phyloP scores from a whole-genome alignment of 1,140 invertebrate genomes.

The Trichomalopsis sarcophagae region DNA sequence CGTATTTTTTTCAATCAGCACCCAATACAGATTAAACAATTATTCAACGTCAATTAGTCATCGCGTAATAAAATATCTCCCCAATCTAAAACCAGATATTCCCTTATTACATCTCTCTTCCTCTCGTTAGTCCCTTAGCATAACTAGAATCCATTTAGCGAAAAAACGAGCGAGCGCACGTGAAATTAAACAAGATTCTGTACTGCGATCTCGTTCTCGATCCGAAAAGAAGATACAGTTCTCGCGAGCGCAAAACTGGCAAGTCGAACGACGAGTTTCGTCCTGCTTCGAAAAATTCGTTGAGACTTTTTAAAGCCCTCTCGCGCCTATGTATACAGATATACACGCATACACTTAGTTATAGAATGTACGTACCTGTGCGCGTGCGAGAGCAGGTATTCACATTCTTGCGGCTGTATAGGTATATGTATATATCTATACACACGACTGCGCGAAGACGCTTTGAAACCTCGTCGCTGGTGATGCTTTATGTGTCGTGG shows the following conservation, averaged over 20 bases:
- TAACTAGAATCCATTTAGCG: background rate
- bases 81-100: background rate
- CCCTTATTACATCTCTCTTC: too few species aligned
- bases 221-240: background rate
- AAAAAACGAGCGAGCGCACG: background rate
- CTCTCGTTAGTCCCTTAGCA: background rate
- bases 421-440: background rate
- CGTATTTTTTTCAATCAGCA: too few species aligned
- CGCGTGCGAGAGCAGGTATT: background rate
- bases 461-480: background rate
- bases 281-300: background rate
- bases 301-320: background rate
- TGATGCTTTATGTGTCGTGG: background rate
- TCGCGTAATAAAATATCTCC: background rate
- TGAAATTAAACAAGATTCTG: too few species aligned
- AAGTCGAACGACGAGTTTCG: background rate
- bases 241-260: background rate
- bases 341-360: background rate
- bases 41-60: too few species aligned
- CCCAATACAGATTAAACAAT: too few species aligned
- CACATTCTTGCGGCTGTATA: background rate
- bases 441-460: background rate
- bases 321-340: background rate
- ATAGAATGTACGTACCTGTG: background rate
- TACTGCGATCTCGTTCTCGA: too few species aligned